These are phyloP conservation scores for Microcebus ravelobensis DNA, from an alignment of 2,113 vertebrate species.

Conservation along the genomic window DNA sequence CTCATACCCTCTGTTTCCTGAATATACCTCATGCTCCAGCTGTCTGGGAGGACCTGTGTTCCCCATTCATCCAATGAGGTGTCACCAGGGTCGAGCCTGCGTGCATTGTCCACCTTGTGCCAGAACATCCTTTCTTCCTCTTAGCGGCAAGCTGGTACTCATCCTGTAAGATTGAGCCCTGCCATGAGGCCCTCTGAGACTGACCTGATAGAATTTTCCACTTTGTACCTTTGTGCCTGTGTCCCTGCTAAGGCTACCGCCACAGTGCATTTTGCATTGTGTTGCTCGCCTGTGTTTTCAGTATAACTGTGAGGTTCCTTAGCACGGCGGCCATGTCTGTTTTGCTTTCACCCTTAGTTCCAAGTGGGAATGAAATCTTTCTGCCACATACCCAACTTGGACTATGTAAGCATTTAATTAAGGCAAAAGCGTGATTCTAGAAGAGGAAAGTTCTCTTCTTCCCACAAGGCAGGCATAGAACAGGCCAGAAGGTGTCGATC, in stretches of 20 bases:
- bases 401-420: neutral
- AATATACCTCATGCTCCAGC: accelerated
- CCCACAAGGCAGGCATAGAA: neutral
- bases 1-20: accelerated
- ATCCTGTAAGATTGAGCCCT: neutral
- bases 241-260: neutral
- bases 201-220: neutral
- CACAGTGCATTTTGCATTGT: accelerated
- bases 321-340: neutral
- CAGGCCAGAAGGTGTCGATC: neutral
- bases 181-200: accelerated
- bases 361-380: neutral
- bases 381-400: accelerated
- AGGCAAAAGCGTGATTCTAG: neutral
- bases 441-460: neutral
- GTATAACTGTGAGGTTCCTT: neutral
- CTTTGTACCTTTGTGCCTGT: neutral
- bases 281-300: neutral
- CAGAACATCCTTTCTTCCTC: neutral
- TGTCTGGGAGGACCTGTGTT: neutral
- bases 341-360: neutral
- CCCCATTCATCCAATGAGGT: neutral
- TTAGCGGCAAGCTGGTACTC: neutral
- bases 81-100: neutral
- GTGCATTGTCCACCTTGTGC: neutral